phyloP scores from a whole-genome alignment of 2,113 vertebrate species.

The Prietella phreatophila region DNA sequence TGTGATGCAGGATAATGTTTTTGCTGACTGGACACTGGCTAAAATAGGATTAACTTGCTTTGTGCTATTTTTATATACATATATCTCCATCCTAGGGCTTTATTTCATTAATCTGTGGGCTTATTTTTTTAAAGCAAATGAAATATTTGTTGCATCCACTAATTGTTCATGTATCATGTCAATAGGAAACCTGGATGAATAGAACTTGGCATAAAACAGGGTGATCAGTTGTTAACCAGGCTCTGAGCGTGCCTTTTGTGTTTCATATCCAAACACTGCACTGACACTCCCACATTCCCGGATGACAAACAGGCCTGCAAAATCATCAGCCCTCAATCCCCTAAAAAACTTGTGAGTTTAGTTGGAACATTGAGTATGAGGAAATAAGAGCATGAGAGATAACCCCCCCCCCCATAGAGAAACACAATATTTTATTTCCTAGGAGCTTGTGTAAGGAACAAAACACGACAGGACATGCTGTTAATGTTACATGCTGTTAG shows the following conservation, averaged over 20 bases:
- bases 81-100: not conserved
- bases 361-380: not conserved
- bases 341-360: not conserved
- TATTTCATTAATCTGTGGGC: not conserved
- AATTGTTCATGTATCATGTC: not conserved
- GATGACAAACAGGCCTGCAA: not conserved
- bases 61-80: not conserved
- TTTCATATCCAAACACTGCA: not conserved
- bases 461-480: not conserved
- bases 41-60: slow-evolving; percentile 4
- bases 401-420: not conserved
- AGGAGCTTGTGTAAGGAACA: not conserved
- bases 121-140: not conserved
- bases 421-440: not conserved
- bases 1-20: not conserved
- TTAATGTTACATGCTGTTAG: not conserved
- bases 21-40: not conserved
- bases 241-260: not conserved
- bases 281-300: not conserved
- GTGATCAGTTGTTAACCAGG: not conserved
- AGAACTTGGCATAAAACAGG: not conserved
- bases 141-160: not conserved
- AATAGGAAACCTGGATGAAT: not conserved
- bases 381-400: not conserved
- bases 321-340: not conserved